Evolutionary conservation across 2,797 vertebrate genomes (phyloP).

Genomic region (Fratercula arctica): DNA sequence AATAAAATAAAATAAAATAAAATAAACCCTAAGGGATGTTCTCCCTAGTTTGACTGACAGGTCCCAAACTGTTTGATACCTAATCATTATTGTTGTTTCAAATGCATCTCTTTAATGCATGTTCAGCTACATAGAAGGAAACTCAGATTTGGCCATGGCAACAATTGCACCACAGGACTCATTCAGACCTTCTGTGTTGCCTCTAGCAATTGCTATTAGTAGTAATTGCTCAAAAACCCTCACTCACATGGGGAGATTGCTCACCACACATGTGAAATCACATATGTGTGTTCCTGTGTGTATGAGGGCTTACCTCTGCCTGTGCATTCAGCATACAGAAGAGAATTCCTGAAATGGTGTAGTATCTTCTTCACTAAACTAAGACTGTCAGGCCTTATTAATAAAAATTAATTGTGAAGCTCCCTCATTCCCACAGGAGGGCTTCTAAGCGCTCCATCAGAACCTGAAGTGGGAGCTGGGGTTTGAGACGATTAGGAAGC

Average conservation of each 20-base stretch:
- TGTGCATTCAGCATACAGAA: neutral
- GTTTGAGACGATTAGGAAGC: neutral
- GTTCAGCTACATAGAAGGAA: neutral
- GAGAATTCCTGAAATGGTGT: neutral
- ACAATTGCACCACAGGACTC: neutral
- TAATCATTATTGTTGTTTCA: neutral
- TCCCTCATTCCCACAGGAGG: neutral
- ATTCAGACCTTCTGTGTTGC: neutral
- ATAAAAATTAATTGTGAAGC: conserved; percentile 52
- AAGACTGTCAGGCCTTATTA: conserved; percentile 27
- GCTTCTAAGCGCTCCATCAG: conserved; percentile 23
- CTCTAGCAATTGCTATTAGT: neutral
- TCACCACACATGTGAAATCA: neutral
- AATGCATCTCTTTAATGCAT: neutral
- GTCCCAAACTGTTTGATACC: neutral
- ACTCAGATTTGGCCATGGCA: neutral
- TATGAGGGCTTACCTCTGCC: neutral
- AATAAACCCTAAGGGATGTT: neutral
- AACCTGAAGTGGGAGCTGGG: neutral
- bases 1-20: neutral
- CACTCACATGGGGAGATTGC: neutral
- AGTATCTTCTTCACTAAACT: neutral
- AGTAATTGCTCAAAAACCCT: neutral
- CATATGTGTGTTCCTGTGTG: neutral
- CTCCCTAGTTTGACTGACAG: neutral